phyloP scores from a whole-genome alignment of 2,797 vertebrate species.

The Schizopygopsis malacanthus region DNA sequence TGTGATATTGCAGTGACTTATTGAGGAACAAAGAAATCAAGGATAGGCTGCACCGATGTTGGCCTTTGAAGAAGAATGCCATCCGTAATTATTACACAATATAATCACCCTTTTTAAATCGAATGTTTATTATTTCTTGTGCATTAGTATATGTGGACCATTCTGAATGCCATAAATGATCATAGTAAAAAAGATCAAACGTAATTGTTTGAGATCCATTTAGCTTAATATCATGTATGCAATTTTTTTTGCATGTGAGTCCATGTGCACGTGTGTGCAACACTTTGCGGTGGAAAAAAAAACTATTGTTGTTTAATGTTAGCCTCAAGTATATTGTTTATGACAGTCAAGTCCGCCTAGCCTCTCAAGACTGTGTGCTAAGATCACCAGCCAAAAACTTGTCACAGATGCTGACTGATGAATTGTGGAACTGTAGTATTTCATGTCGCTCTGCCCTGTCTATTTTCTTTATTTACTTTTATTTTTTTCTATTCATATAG shows the following conservation, averaged over 20 bases:
- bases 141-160: neutral
- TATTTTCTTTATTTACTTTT: slow-evolving; percentile 74
- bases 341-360: slow-evolving; percentile 73
- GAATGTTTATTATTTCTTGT: neutral
- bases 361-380: slow-evolving; percentile 70
- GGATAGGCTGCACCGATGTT: neutral
- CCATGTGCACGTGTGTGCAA: slow-evolving; percentile 29
- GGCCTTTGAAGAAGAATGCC: neutral
- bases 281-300: slow-evolving; percentile 1
- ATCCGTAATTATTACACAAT: neutral
- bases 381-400: slow-evolving; percentile 74
- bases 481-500: slow-evolving; percentile 71
- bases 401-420: slow-evolving; percentile 76
- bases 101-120: neutral
- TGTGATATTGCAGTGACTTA: neutral
- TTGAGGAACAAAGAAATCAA: slow-evolving; percentile 1
- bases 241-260: neutral
- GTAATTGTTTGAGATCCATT: slow-evolving; percentile 23
- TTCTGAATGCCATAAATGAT: slow-evolving; percentile 8
- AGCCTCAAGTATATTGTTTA: slow-evolving; percentile 62
- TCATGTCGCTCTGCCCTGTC: slow-evolving; percentile 75
- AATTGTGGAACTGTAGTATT: slow-evolving; percentile 75
- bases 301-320: slow-evolving; percentile 62
- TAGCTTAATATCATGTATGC: slow-evolving; percentile 2
- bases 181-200: neutral